Conservation (phyloP, 2,797 vertebrate genomes). For the Urosaurus nigricauda region DNA sequence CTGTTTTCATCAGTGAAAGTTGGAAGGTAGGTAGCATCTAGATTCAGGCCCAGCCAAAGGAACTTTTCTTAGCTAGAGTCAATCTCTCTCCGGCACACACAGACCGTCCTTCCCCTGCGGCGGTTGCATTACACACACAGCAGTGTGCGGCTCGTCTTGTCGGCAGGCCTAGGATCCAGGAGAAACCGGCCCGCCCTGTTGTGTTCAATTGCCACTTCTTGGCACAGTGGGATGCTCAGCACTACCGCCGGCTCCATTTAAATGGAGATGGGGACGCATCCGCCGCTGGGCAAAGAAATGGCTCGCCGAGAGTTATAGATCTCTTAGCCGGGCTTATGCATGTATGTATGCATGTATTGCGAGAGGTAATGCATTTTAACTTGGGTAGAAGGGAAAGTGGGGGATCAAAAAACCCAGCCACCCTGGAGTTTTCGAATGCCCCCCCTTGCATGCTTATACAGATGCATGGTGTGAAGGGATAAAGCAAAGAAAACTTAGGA, state of each 20-base stretch:
- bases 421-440: neutral
- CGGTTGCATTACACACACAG: slow-evolving; percentile 48
- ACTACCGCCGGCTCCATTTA: slow-evolving; percentile 63
- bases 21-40: too few species aligned
- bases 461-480: rapidly evolving
- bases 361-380: slow-evolving; percentile 12
- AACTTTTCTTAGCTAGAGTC: too few species aligned
- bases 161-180: slow-evolving; percentile 19
- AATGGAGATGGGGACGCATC: slow-evolving; percentile 63
- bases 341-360: slow-evolving; percentile 20
- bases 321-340: slow-evolving; percentile 3
- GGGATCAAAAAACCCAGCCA: too few species aligned
- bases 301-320: slow-evolving; percentile 42
- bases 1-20: too few species aligned
- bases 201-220: slow-evolving; percentile 65
- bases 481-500: too few species aligned
- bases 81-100: neutral
- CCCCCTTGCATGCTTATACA: rapidly evolving
- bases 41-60: too few species aligned
- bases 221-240: slow-evolving; percentile 61
- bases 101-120: neutral
- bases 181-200: slow-evolving; percentile 48
- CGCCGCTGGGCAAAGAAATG: slow-evolving; percentile 44
- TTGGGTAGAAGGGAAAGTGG: neutral
- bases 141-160: slow-evolving; percentile 39